Evolutionary conservation across 1,140 invertebrate genomes (phyloP).

Genomic region (Lepeophtheirus salmonis): DNA sequence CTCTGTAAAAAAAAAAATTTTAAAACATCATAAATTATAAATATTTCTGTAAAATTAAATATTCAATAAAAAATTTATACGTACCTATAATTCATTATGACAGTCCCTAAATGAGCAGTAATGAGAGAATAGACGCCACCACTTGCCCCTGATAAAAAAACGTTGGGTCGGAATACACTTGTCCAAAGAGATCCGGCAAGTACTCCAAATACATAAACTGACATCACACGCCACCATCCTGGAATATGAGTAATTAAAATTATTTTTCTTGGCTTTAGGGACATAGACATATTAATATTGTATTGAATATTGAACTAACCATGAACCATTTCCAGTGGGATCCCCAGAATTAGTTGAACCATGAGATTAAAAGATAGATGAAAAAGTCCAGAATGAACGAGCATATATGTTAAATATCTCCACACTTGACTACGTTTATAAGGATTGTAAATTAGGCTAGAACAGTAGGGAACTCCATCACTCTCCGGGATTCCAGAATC

Average conservation of each 20-base stretch:
- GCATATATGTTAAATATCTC: conserved; percentile 85
- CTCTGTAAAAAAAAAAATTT: conserved; percentile 4
- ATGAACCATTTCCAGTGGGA: conserved; percentile 88
- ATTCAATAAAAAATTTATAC: neutral
- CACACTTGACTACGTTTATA: conserved; percentile 75
- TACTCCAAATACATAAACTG: conserved; percentile 44
- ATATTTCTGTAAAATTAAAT: neutral
- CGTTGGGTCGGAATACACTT: conserved; percentile 32
- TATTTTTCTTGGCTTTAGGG: neutral
- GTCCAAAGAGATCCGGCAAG: conserved; percentile 33
- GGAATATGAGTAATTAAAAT: neutral
- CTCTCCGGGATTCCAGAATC: too few species aligned
- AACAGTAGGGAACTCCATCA: conserved; percentile 57
- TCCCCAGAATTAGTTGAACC: conserved; percentile 74
- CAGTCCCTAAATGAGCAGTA: conserved; percentile 37
- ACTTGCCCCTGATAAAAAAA: conserved; percentile 35
- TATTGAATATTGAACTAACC: conserved; percentile 36
- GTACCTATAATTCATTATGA: conserved; percentile 28
- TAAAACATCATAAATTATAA: neutral
- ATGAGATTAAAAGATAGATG: conserved; percentile 79
- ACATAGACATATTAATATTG: neutral
- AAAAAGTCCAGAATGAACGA: conserved; percentile 62
- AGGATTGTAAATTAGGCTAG: conserved; percentile 77
- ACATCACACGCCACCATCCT: conserved; percentile 41
- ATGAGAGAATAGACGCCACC: conserved; percentile 39